phyloP scores from a whole-genome alignment of 2,888 invertebrate genomes.

The Euspilapteryx auroguttella region DNA sequence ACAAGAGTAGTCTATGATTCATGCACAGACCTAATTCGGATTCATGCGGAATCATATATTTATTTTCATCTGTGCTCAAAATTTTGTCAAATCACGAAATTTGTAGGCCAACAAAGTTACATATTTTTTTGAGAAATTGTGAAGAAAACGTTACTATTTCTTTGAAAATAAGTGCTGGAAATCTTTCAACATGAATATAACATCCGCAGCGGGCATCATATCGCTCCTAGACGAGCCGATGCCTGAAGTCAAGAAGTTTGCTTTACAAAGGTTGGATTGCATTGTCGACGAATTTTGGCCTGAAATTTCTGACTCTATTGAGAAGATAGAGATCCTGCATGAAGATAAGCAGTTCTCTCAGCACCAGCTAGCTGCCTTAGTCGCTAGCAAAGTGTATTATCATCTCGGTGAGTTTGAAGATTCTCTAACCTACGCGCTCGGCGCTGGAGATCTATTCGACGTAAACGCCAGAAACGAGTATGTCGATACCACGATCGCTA shows the following conservation, averaged over 20 bases:
- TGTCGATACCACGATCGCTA: constrained; percentile 95
- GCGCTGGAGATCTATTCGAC: constrained; percentile 93
- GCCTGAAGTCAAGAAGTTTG: constrained; percentile 91
- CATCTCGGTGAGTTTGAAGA: constrained; percentile 97
- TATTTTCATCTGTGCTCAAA: too few relatives aligned
- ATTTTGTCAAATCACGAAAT: too few relatives aligned
- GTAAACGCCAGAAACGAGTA: constrained; percentile 93
- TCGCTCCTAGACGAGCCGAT: constrained; percentile 94
- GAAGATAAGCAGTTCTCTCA: constrained; percentile 89
- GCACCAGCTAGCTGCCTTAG: constrained; percentile 91
- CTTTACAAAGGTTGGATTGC: constrained; percentile 86
- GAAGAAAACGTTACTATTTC: too few relatives aligned
- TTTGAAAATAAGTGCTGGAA: too few relatives aligned
- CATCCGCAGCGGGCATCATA: constrained; percentile 83
- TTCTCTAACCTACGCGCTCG: constrained; percentile 94
- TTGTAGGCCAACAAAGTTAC: too few relatives aligned
- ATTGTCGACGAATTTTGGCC: constrained; percentile 99
- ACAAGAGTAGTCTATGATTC: too few relatives aligned
- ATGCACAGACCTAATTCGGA: too few relatives aligned
- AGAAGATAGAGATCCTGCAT: constrained; percentile 95
- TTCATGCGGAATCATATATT: too few relatives aligned
- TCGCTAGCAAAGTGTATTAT: constrained; percentile 98
- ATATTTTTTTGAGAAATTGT: too few relatives aligned
- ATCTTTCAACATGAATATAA: constrained; percentile 48
- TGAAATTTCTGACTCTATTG: constrained; percentile 96